Percentiles rank a stretch among this genome's conserved stretches.
Conservation (phyloP, 2,888 invertebrate species). For the Pediacus dermestoides region DNA sequence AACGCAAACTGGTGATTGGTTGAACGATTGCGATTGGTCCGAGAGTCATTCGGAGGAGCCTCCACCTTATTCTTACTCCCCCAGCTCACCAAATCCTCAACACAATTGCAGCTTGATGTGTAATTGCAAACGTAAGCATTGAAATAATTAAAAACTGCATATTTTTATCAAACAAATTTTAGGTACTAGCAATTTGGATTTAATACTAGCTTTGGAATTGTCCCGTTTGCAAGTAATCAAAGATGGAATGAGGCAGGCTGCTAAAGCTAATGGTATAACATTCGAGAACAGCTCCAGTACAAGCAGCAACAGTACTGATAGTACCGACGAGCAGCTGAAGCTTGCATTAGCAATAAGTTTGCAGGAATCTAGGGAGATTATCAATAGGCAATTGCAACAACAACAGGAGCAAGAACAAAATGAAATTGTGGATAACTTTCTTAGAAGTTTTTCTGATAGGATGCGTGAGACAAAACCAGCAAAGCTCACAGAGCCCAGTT, state of each 20-base stretch:
- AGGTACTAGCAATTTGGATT: slow-evolving; percentile 57
- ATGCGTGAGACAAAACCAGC: too few relatives aligned
- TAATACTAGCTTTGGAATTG: slow-evolving; percentile 65
- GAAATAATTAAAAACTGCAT: slow-evolving; percentile 9
- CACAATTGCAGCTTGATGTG: slow-evolving; percentile 57
- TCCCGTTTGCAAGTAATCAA: slow-evolving; percentile 64
- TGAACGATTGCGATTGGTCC: slow-evolving; percentile 60
- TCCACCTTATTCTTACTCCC: too few relatives aligned
- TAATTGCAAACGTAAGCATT: slow-evolving; percentile 41
- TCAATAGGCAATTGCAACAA: slow-evolving; percentile 28
- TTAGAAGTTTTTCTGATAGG: too few relatives aligned
- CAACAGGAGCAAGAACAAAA: slow-evolving; percentile 24
- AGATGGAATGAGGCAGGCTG: slow-evolving; percentile 55
- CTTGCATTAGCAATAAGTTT: slow-evolving; percentile 55
- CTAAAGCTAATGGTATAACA: slow-evolving; percentile 36
- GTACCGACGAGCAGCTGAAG: slow-evolving; percentile 51
- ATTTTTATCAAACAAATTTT: slow-evolving; percentile 19
- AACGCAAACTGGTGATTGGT: slow-evolving; percentile 51
- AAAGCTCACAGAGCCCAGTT: too few relatives aligned
- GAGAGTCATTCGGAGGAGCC: slow-evolving; percentile 49
- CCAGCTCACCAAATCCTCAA: slow-evolving; percentile 42
- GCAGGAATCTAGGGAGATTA: slow-evolving; percentile 46
- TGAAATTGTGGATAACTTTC: too few relatives aligned
- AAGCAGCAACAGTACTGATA: slow-evolving; percentile 45
- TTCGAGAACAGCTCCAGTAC: slow-evolving; percentile 46